Evolutionary conservation across 1,140 invertebrate genomes (phyloP), one percentile per base, ranked within the genome.

Genomic region (Nephotettix cincticeps): DNA sequence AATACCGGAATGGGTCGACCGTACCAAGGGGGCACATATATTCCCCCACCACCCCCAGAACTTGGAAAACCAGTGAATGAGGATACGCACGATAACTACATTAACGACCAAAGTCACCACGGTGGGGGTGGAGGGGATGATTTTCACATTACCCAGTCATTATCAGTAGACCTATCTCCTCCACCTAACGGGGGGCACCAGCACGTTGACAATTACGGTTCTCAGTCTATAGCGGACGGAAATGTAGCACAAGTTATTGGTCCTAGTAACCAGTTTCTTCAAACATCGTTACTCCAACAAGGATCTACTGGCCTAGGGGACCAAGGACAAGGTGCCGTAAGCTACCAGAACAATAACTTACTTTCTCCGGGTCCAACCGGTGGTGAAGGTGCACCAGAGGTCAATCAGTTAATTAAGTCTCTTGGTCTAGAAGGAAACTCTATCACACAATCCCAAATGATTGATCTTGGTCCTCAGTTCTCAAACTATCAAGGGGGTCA

Each of bases 21-120:
- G 74, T 72, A 79, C 56, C 80, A 82, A 64, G 82, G 84, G 0
- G 80, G 81, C 2, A 82, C 86, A 0, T 90, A 90, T 75, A 81
- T 90, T 28, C 88, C 89, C 0, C 89, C 89, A 1, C 86, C 88
- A 1, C 83, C 88, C 17, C 79, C 85, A 25, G 86, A 89, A 68
- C 75, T 85, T 3, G 78, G 82, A 1, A 45, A 72, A 56, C 65
- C 68, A 11, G 68, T 71, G 3, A 40, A 68, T 40, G 70, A 71
- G 23, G 47, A 68, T n/a, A 47, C 27, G 6, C 76, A 14, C 78
- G 79, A 67, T 77, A 81, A 69, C 71, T 80, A 40, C 79, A 81
- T 11, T 75, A 45, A 23, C 45, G 51, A 21, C 43, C 77, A 9
- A 74, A 70, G 2, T 73, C 73, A 65, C 74, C 79, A 23, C 25